phyloP scores from a whole-genome alignment of 2,888 invertebrate species.

The Euplagia quadripunctaria region DNA sequence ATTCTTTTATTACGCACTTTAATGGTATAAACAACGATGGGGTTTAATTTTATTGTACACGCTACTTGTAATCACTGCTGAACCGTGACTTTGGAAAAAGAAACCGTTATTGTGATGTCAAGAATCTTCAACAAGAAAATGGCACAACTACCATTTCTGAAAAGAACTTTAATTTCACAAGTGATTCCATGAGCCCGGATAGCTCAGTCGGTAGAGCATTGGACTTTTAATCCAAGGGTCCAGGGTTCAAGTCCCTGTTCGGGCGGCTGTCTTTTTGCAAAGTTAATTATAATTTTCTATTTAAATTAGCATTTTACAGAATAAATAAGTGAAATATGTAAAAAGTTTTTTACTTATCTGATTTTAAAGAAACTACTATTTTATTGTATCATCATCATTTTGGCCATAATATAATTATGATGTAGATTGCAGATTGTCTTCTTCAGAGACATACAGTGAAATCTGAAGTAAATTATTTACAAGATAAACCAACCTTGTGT shows the following conservation, averaged over 20 bases:
- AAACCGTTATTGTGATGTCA: neutral
- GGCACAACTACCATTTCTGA: slow-evolving; percentile 16
- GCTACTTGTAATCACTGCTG: too few species aligned
- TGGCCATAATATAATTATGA: too few species aligned
- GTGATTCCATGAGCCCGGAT: slow-evolving; percentile 72
- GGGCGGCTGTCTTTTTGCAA: slow-evolving; percentile 69
- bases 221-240: slow-evolving; percentile 88
- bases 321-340: too few species aligned
- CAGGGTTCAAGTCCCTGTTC: slow-evolving; percentile 88
- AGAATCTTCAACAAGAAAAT: slow-evolving; percentile 8
- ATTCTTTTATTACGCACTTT: too few species aligned
- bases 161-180: slow-evolving; percentile 53
- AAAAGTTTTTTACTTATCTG: neutral
- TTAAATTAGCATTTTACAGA: neutral
- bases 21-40: too few species aligned
- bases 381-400: too few species aligned
- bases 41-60: too few species aligned
- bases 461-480: too few species aligned
- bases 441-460: too few species aligned
- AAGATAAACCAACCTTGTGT: too few species aligned
- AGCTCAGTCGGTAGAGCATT: slow-evolving; percentile 88
- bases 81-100: neutral
- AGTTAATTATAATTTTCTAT: neutral
- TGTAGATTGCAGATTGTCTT: too few species aligned
- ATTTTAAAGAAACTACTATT: too few species aligned